Base-by-base conservation (phyloP, 2,113 vertebrate species). In the Amblyopsis rosae region DNA sequence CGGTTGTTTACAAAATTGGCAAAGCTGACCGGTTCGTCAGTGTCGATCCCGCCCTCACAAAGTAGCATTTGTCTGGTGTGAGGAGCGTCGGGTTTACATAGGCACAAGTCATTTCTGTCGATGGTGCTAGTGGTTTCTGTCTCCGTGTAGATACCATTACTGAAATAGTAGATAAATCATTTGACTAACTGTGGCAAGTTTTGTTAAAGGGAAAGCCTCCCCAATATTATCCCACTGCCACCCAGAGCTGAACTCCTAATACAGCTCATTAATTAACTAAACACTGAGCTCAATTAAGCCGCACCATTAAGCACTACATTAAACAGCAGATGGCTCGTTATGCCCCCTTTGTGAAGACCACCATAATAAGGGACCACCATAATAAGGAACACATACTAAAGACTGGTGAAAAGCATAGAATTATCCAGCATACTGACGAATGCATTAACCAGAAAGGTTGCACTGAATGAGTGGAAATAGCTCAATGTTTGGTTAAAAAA, bases 261-360 rank as follows among this genome's bases (percentile, higher is more conserved):
- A 83, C 68, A 79, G 76, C 84, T 89, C 70, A 71, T 89, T 91
- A 90, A 92, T 93, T 87, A 91, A 92, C 92, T 88, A 90, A 87
- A 88, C 82, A 80, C 87, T 85, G 80, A 88, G 87, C 84, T 81
- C 86, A 91, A 92, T 93, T 92, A 92, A 87, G 84, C 82, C 61
- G 81, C 77, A 69, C 86, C 89, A 93, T 93, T 93, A 92, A 84
- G 83, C 82, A 80, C 81, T 82, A 85, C 89, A 92, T 92, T 92
- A 90, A 90, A 90, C 90, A 83, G 84, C 87, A 90, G 91, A 83
- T 86, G 87, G 75, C 65, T 65, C 75, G 82, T 93, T 89, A 90
- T 81, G 84, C 74, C 75, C 81, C 82, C 76, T 82, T 88, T 86
- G 86, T 87, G 81, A 84, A 67, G 79, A 76, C 77, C 82, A 88